phyloP scores from a whole-genome alignment of 1,140 invertebrate genomes.

The Bombus pascuorum region DNA sequence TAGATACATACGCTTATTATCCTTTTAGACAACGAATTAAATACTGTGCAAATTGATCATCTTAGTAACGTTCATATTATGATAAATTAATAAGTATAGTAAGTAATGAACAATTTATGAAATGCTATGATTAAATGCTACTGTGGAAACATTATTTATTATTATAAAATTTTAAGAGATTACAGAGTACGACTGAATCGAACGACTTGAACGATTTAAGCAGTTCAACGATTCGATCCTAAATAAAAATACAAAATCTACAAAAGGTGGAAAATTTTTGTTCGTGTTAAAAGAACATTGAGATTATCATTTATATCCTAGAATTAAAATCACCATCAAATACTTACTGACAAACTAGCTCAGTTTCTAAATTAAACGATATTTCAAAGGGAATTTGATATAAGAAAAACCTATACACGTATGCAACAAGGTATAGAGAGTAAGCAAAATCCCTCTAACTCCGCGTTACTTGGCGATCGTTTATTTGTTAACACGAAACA shows the following conservation, averaged over 20 bases:
- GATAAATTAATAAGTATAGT: not conserved
- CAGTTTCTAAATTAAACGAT: too few relatives aligned
- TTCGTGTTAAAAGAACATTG: too few relatives aligned
- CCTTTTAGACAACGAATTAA: too few relatives aligned
- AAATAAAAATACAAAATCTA: not conserved
- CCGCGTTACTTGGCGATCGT: not conserved
- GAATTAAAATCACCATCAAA: not conserved
- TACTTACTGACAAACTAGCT: not conserved
- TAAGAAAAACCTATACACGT: not conserved
- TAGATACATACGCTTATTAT: not conserved
- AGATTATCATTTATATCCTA: not conserved
- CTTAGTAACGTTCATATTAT: too few relatives aligned
- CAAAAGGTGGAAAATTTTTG: not conserved
- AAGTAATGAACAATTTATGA: not conserved
- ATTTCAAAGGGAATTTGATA: not conserved
- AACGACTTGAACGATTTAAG: not conserved
- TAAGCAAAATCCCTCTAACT: not conserved
- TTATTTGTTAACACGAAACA: not conserved
- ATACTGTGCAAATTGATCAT: too few relatives aligned
- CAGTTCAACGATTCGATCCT: not conserved
- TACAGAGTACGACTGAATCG: too few relatives aligned
- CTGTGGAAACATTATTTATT: not conserved
- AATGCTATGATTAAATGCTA: not conserved
- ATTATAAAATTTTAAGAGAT: not conserved
- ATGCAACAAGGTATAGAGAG: not conserved